Evolutionary conservation across 2,888 invertebrate species (phyloP).

Genomic region (Hypselothyrea guttata): DNA sequence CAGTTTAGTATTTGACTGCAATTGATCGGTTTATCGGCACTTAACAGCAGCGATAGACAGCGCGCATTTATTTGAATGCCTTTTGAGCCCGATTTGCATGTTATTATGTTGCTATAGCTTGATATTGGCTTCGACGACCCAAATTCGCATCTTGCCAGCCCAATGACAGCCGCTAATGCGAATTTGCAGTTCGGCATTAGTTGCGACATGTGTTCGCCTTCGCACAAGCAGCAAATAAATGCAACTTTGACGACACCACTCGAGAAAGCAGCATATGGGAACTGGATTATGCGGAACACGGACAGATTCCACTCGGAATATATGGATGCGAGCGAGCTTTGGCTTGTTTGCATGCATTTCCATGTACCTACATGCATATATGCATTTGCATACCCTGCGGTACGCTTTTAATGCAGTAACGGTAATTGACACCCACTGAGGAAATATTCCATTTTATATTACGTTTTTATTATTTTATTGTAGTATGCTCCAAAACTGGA

Average conservation of each 20-base stretch:
- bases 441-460: no score
- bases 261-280: constrained; percentile 45
- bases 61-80: no score
- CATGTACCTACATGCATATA: constrained; percentile 11
- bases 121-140: neutral
- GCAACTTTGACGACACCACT: constrained; percentile 50
- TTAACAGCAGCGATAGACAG: no score
- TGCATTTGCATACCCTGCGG: no score
- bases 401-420: no score
- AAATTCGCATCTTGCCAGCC: neutral
- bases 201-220: constrained; percentile 35
- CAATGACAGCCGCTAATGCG: constrained; percentile 20
- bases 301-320: constrained; percentile 7
- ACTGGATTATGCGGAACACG: constrained; percentile 54
- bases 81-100: constrained; percentile 1
- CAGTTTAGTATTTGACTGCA: no score
- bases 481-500: no score
- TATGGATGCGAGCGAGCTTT: constrained; percentile 2
- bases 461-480: no score
- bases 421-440: no score
- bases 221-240: constrained; percentile 57
- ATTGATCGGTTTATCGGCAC: no score
- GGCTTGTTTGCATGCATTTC: constrained; percentile 5
- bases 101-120: neutral
- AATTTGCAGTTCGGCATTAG: constrained; percentile 26